phyloP scores from a whole-genome alignment of 1,140 invertebrate species.

The Spodoptera litura region DNA sequence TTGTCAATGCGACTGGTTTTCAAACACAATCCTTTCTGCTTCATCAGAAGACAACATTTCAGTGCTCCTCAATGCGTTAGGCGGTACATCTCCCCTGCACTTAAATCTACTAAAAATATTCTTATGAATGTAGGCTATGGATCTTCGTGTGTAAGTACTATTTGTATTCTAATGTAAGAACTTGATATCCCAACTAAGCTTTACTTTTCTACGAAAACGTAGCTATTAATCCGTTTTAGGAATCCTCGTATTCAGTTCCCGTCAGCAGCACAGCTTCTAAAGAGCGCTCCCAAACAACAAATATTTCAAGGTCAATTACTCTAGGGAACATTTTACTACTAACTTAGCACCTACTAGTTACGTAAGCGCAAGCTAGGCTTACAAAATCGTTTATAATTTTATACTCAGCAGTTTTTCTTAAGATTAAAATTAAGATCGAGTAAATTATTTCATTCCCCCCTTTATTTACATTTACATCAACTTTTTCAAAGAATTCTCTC shows the following conservation, averaged over 20 bases:
- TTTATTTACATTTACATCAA: slow-evolving; percentile 37
- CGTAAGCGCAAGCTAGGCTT: slow-evolving; percentile 83
- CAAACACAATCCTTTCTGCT: neutral
- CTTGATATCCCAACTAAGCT: slow-evolving; percentile 78
- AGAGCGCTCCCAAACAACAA: slow-evolving; percentile 79
- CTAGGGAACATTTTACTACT: slow-evolving; percentile 88
- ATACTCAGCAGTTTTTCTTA: slow-evolving; percentile 82
- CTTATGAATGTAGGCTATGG: slow-evolving; percentile 84
- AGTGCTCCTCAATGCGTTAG: slow-evolving; percentile 71
- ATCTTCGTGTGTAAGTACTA: slow-evolving; percentile 72
- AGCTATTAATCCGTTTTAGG: slow-evolving; percentile 66
- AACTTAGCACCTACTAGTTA: slow-evolving; percentile 83
- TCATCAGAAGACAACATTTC: slow-evolving; percentile 19
- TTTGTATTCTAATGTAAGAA: slow-evolving; percentile 78
- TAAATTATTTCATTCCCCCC: slow-evolving; percentile 51
- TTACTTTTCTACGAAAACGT: slow-evolving; percentile 80
- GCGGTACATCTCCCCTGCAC: slow-evolving; percentile 64
- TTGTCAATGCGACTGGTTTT: slow-evolving; percentile 12
- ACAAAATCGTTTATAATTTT: slow-evolving; percentile 85
- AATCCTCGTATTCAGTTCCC: slow-evolving; percentile 66
- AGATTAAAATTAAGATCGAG: slow-evolving; percentile 79
- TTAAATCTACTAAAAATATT: slow-evolving; percentile 68
- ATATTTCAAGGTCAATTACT: slow-evolving; percentile 90
- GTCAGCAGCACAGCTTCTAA: slow-evolving; percentile 79
- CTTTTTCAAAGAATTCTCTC: slow-evolving; percentile 24